Conservation (phyloP, 2,888 invertebrate species). For the Nephrotoma appendiculata region DNA sequence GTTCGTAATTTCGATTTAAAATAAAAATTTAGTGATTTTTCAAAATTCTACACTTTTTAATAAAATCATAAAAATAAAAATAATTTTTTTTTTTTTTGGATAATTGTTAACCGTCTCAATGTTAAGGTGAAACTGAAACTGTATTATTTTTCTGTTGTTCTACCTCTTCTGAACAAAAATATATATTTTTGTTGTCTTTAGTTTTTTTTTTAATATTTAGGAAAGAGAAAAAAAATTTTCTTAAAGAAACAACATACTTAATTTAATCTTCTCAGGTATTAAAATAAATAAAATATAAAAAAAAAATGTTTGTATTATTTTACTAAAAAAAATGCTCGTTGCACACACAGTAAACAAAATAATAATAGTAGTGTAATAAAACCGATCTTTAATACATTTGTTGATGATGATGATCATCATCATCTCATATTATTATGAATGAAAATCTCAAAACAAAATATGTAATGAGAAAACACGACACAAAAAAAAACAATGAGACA, state of each 20-base stretch:
- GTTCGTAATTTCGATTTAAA: background rate
- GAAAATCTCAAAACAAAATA: background rate
- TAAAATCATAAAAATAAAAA: background rate
- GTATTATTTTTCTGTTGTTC: conserved; percentile 6
- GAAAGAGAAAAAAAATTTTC: conserved; percentile 4
- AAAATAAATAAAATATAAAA: background rate
- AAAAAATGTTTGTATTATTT: background rate
- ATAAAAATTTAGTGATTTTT: background rate
- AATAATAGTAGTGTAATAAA: background rate
- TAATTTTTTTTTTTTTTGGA: conserved; percentile 7
- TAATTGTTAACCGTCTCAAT: conserved; percentile 33
- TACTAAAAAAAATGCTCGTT: background rate
- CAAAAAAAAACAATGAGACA: background rate
- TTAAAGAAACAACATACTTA: background rate
- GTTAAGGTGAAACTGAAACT: conserved; percentile 32
- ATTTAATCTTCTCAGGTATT: conserved; percentile 2
- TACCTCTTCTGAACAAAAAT: conserved; percentile 5
- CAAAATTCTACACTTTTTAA: background rate
- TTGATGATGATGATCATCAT: background rate
- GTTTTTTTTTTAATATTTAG: conserved; percentile 1
- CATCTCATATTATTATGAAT: conserved; percentile 1
- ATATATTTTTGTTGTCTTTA: background rate
- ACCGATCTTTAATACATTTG: background rate
- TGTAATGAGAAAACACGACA: background rate
- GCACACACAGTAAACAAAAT: background rate